Percentiles rank a stretch among this genome's conserved stretches.
Conservation (phyloP, 2,797 vertebrate genomes). For the Hydrocynus forskahlii region DNA sequence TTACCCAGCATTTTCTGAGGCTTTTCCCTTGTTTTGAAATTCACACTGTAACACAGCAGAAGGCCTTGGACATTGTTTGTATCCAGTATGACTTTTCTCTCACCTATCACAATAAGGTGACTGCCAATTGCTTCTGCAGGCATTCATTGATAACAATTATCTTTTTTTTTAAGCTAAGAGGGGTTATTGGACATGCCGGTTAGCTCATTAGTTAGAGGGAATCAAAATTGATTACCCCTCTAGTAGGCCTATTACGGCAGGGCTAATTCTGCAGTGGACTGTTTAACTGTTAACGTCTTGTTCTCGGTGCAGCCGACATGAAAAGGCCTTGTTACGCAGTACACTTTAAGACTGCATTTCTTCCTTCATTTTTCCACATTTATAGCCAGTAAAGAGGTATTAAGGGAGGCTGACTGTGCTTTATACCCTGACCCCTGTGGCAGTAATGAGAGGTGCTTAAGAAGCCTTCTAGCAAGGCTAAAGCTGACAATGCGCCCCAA, state of each 20-base stretch:
- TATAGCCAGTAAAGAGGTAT: constrained; percentile 40
- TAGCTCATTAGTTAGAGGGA: constrained; percentile 39
- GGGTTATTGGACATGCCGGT: constrained; percentile 20
- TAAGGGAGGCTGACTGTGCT: constrained; percentile 12
- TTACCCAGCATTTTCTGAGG: no score
- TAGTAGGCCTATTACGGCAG: constrained; percentile 14
- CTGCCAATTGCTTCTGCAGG: constrained; percentile 2
- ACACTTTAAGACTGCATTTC: not conserved
- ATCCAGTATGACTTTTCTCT: not conserved
- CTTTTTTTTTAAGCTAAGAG: constrained; percentile 1
- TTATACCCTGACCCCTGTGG: constrained; percentile 60
- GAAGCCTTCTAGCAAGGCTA: constrained; percentile 35
- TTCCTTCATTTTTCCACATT: constrained; percentile 17
- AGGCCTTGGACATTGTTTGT: not conserved
- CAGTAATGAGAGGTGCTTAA: constrained; percentile 57
- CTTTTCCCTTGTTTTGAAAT: not conserved
- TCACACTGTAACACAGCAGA: not conserved
- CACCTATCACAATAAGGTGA: constrained; percentile 28
- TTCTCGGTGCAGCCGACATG: not conserved
- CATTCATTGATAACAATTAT: constrained; percentile 19
- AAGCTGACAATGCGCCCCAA: constrained; percentile 40
- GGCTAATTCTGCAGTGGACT: not conserved
- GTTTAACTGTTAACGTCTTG: constrained; percentile 30
- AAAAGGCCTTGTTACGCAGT: not conserved
- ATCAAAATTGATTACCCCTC: constrained; percentile 34